Evolutionary conservation across 2,797 vertebrate species (phyloP).

Genomic region (Crenichthys baileyi): DNA sequence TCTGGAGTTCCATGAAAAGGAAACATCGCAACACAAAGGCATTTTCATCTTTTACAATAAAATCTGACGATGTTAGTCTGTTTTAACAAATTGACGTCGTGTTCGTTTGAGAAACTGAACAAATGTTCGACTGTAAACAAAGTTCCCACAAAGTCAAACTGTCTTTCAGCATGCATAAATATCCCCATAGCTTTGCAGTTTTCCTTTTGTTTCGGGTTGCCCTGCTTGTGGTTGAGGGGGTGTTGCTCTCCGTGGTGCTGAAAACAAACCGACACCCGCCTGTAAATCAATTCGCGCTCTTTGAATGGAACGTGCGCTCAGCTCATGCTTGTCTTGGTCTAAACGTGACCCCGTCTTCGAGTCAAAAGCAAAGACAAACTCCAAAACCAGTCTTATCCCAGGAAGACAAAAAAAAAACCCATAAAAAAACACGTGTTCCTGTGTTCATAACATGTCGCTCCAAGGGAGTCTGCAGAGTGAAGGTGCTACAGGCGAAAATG

Average conservation of each 20-base stretch:
- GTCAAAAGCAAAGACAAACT: constrained; percentile 3
- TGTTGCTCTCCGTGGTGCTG: constrained; percentile 82
- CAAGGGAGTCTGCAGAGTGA: constrained; percentile 30
- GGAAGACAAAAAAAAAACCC: background rate
- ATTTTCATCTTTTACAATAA: background rate
- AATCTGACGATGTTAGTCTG: background rate
- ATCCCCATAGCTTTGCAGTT: background rate
- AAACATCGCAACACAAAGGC: background rate
- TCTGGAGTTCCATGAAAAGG: background rate
- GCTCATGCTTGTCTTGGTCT: background rate
- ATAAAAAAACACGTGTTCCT: background rate
- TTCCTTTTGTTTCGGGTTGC: background rate
- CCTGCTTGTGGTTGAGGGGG: constrained; percentile 18
- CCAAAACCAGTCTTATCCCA: constrained; percentile 23
- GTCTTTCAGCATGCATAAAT: background rate
- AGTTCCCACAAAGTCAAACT: background rate
- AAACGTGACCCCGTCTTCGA: background rate
- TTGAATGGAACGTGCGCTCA: constrained; percentile 1
- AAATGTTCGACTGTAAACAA: background rate
- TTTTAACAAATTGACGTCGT: background rate
- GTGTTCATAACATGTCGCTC: constrained; percentile 16
- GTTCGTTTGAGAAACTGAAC: background rate
- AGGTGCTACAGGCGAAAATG: constrained; percentile 21
- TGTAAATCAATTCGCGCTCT: constrained; percentile 34
- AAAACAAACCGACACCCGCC: constrained; percentile 53